Evolutionary conservation across 2,113 vertebrate genomes (phyloP).

Genomic region (Colossoma macropomum): DNA sequence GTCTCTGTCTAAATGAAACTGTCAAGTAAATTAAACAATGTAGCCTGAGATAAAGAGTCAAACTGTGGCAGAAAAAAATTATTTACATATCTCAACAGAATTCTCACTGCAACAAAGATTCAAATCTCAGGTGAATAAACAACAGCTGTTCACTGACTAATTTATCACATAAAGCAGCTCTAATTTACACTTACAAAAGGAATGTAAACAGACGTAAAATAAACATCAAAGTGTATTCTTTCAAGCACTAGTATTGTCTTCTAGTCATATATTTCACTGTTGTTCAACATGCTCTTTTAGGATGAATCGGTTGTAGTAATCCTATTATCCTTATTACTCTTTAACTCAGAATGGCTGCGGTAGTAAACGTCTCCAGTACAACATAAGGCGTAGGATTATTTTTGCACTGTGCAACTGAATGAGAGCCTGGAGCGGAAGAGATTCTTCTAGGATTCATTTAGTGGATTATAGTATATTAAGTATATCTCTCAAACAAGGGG

Average conservation of each 20-base stretch:
- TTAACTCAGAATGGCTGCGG: conserved; percentile 13
- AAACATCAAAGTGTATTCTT: neutral
- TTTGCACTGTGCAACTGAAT: neutral
- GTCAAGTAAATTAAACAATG: too few species aligned
- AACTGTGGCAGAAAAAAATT: too few species aligned
- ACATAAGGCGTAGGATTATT: conserved; percentile 3
- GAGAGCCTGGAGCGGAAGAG: neutral
- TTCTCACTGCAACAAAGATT: too few species aligned
- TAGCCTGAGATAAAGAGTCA: too few species aligned
- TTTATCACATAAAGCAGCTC: neutral
- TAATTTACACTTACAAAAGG: neutral
- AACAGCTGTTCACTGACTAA: too few species aligned
- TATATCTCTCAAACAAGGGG: neutral
- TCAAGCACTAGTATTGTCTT: conserved; percentile 20
- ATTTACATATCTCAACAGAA: too few species aligned
- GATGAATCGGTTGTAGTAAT: conserved; percentile 29
- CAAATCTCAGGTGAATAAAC: too few species aligned
- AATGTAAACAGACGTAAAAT: neutral
- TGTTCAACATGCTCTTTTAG: conserved; percentile 22
- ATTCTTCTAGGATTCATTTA: neutral
- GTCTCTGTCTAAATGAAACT: too few species aligned
- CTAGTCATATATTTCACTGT: conserved; percentile 26
- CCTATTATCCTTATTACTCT: conserved; percentile 35
- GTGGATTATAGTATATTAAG: neutral
- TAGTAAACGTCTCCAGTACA: neutral